These are phyloP conservation scores for Proterorhinus semilunaris DNA, from an alignment of 2,113 vertebrate genomes.

Conservation along the genomic window DNA sequence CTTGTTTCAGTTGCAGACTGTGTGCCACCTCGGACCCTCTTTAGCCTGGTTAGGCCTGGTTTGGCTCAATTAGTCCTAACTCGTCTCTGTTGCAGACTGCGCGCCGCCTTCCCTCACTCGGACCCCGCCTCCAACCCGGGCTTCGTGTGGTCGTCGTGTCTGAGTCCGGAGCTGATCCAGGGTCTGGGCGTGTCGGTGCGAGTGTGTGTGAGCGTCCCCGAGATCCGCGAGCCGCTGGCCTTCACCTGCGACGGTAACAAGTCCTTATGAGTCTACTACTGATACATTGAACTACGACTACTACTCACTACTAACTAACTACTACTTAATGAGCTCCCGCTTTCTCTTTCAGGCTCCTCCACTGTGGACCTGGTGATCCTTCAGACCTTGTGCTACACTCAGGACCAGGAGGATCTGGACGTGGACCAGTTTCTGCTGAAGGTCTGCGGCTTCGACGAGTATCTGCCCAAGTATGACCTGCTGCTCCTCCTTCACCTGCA, in stretches of 20 bases:
- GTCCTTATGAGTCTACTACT: background rate
- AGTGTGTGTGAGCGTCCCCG: constrained; percentile 84
- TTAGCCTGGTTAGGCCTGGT: background rate
- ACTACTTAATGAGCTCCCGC: background rate
- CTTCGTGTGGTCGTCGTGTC: constrained; percentile 84
- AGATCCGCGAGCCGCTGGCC: constrained; percentile 86
- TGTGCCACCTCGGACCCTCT: background rate
- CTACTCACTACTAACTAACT: no score
- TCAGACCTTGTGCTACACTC: constrained; percentile 92
- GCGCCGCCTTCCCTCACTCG: constrained; percentile 73
- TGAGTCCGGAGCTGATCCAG: constrained; percentile 81
- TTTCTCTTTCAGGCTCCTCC: constrained; percentile 80
- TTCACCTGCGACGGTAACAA: constrained; percentile 92
- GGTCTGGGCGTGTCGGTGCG: constrained; percentile 86
- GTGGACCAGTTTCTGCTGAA: constrained; percentile 79
- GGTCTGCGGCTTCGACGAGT: constrained; percentile 80
- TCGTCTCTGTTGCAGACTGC: constrained; percentile 73
- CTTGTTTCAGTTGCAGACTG: no score
- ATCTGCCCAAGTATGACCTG: constrained; percentile 87
- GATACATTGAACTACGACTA: background rate
- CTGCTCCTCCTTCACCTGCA: no score
- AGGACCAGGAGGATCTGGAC: constrained; percentile 84
- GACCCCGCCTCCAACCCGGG: constrained; percentile 79
- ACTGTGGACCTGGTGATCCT: constrained; percentile 92
- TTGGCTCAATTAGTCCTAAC: no score